phyloP scores from a whole-genome alignment of 2,888 invertebrate species.

The Pseudanteris insignis region DNA sequence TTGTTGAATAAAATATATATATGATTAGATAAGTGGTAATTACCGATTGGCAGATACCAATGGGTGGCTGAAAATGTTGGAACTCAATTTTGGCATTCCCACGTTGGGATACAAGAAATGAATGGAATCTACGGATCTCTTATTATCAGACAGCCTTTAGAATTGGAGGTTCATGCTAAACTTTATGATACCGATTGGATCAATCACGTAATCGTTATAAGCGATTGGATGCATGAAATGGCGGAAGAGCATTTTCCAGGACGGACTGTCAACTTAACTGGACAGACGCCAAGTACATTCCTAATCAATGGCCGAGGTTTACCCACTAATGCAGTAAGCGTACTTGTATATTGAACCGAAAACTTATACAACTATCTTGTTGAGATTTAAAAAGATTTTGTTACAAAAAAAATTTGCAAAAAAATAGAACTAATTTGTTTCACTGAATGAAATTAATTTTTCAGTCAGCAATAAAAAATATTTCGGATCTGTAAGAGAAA shows the following conservation, averaged over 20 bases:
- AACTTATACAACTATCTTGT: too few relatives aligned
- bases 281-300: conserved; percentile 59
- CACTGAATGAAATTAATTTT: too few relatives aligned
- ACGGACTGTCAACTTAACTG: conserved; percentile 62
- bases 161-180: conserved; percentile 25
- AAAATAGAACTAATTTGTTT: too few relatives aligned
- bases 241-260: conserved; percentile 66
- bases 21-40: too few relatives aligned
- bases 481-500: too few relatives aligned
- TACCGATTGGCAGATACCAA: conserved; percentile 53
- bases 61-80: conserved; percentile 60
- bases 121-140: conserved; percentile 72
- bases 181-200: conserved; percentile 68
- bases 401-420: too few relatives aligned
- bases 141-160: conserved; percentile 68
- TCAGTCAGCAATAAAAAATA: too few relatives aligned
- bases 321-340: conserved; percentile 30
- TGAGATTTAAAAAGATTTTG: too few relatives aligned
- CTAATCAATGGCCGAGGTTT: conserved; percentile 62
- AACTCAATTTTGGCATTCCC: conserved; percentile 66
- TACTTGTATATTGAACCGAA: too few relatives aligned
- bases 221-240: conserved; percentile 67
- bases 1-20: too few relatives aligned
- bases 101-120: conserved; percentile 68
- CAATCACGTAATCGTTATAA: conserved; percentile 69